Base-by-base conservation (phyloP, 64 coral and sea anemone genomes). In the Pocillopora verrucosa region DNA sequence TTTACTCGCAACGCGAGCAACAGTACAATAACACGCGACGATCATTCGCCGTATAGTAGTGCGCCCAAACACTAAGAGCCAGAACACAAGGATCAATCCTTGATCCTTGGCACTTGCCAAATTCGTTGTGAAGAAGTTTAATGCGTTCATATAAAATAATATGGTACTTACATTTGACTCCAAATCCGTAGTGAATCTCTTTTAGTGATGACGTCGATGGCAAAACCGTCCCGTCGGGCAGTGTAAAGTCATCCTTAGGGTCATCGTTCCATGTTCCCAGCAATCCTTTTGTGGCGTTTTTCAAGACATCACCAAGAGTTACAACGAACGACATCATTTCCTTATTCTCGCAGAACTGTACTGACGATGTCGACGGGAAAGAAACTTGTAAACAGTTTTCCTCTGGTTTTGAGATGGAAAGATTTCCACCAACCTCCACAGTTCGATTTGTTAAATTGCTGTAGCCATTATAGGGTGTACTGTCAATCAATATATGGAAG, bases 191-290 rank as follows among this genome's bases (percentile, higher is more conserved):
- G 61, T 92, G 86, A 74, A 92, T 92, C 25, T 73, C 77, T 15
- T 65, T 88, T 24, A 72, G 34, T 5, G 57, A 88, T 26, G 77
- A 92, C 17, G 84, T 80, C 6, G 68, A 41, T 19, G 84, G 34
- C 68, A 92, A 26, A 34, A 81, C 36, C 0, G 84, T 88, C 64
- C 91, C 91, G 56, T 92, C 12, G 64, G 91, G 91, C 57, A 88
- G 68, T 60, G 85, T 88, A 36, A 88, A 92, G 58, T 92, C 91
- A 58, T 92, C 91, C 22, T 36, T 30, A 1, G 77, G 56, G 59
- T 88, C 16, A 79, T 82, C 91, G 73, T 92, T 92, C 91, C 91
- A 92, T 7, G 76, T 78, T 34, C 91, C 91, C 74, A 92, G 69
- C 30, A 92, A 69, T 16, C 91, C 91, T 92, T 64, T 92, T 11